Base-by-base conservation (phyloP, 2,888 invertebrate species). In the Ctenicera cuprea region DNA sequence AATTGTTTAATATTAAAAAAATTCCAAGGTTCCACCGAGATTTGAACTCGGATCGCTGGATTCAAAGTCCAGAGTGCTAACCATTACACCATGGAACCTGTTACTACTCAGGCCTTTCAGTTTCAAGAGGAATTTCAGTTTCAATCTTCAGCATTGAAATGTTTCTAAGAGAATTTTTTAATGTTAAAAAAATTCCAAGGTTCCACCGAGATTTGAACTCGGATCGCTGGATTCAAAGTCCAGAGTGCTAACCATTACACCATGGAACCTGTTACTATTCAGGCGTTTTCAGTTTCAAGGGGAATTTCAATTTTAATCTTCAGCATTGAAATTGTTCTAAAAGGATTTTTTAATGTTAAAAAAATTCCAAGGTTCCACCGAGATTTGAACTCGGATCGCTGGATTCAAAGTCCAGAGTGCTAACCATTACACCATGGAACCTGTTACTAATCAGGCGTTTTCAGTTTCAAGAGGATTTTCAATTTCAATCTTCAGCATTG, bases 311-410 rank as follows among this genome's bases (percentile, higher is more conserved):
- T n/a, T n/a, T n/a, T n/a, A n/a, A n/a, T n/a, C n/a, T n/a, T n/a
- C n/a, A n/a, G n/a, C n/a, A n/a, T n/a, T n/a, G n/a, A n/a, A n/a
- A n/a, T n/a, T n/a, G n/a, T n/a, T n/a, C n/a, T n/a, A n/a, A n/a
- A n/a, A n/a, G n/a, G n/a, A n/a, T n/a, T n/a, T n/a, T n/a, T n/a
- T n/a, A n/a, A n/a, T n/a, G n/a, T n/a, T n/a, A n/a, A n/a, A n/a
- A n/a, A n/a, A n/a, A n/a, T n/a, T n/a, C n/a, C n/a, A n/a, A 86
- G 92, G 92, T 92, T 89, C 92, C 92, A 92, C 92, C 92, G 92
- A 92, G 92, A 92, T 91, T 92, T 92, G 92, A 92, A 92, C 92
- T 92, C 92, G 91, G 92, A 92, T 92, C 92, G 91, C 91, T 92
- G 92, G 92, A 92, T 92, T 92, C 92, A 92, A 90, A 92, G 92